Evolutionary conservation across 2,888 invertebrate species (phyloP), one percentile per base, ranked within the genome.

Genomic region (Agrotis segetum): DNA sequence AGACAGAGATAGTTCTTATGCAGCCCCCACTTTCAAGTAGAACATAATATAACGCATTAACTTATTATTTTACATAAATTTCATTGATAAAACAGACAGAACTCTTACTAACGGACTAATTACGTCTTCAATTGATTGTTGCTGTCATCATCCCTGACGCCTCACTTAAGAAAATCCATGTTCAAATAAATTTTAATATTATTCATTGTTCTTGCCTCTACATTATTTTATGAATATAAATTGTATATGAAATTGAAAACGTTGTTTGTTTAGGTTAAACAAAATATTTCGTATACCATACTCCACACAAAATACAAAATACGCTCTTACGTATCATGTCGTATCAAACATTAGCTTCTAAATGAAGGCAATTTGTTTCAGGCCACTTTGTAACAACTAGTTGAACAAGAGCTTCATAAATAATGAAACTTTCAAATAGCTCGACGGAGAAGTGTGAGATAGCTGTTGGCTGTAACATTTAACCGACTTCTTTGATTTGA

Each of bases 351-450:
- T 71, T 58, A 44, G 24, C 14, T 52, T 40, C 21, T 69, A 64
- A 60, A 67, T 55, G 19, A n/a, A 58, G 44, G 63, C 64, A 62
- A 61, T 71, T 59, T 62, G 61, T 78, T 64, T 58, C 11, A 52
- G 50, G 50, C 11, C 24, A 64, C 55, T 50, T 40, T 67, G 60
- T 47, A 47, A 17, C 47, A 53, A 56, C 58, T 70, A 50, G 50
- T 65, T 58, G 13, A 60, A 21, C 47, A 56, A 72, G 55, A 65
- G 24, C 21, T 29, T 53, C 44, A 56, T 64, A 49, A 60, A 67
- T 67, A 71, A 50, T 44, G 21, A 21, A 60, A 17, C 11, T 17
- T 13, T n/a, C 3, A 13, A 46, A 24, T 6, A 47, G 17, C 9
- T 19, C 0, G 13, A 46, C n/a, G 13, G 19, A 60, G 50, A 74